Evolutionary conservation across 2,888 invertebrate species (phyloP), one percentile per base, ranked within the genome.

Genomic region (Sinohyriopsis cumingii): DNA sequence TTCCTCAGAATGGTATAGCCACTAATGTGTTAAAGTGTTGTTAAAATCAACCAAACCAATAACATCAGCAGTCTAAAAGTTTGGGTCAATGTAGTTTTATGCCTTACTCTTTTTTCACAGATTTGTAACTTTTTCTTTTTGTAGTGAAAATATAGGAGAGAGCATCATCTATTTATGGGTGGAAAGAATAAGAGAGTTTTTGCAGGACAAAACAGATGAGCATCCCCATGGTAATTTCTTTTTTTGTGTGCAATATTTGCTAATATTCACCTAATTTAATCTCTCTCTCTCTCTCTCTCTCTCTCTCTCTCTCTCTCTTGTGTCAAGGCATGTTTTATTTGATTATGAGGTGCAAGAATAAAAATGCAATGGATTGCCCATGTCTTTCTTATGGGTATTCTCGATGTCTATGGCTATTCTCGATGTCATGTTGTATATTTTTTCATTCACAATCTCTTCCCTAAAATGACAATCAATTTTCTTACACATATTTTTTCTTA

Each of bases 121-220:
- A n/a, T 25, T 19, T 63, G 22, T 22, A 67, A n/a, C n/a, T 56
- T 55, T 70, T 53, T 70, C 24, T 65, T 55, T 24, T 76, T 78
- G 19, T 90, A 94, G 94, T 85, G 93, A 93, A 68, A 93, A 93
- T 86, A 84, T 93, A 72, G 95, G 95, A 55, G 93, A 94, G 88
- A 93, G 93, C 77, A 92, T 95, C 5, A 90, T 95, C 54, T 95
- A 93, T 87, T 92, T 94, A 82, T 95, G 95, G 94, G 93, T 94
- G 19, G 95, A 95, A 86, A 93, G 92, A 87, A 92, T 95, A 69
- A 91, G 94, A 84, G 94, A 94, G 88, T 91, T 93, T 73, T 86
- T 92, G 22, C 84, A 88, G 64, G 83, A 86, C 7, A 76, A 80
- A 61, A 64, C 63, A 20, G 60, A 63, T 45, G 24, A 56, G 9